These are phyloP conservation scores for Chymomyza procnemis DNA, from an alignment of 2,888 invertebrate species.

Conservation along the genomic window DNA sequence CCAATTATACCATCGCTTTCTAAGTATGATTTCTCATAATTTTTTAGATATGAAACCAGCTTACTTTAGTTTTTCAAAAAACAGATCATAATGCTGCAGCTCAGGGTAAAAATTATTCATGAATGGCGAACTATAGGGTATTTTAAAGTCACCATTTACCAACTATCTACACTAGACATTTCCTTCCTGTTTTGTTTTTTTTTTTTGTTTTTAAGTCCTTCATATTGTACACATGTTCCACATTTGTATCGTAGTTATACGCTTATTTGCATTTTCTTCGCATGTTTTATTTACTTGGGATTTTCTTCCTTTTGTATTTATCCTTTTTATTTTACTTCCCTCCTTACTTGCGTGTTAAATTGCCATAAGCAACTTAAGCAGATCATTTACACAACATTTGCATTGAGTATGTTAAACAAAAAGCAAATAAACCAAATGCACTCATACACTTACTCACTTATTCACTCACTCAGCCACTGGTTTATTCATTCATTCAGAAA, in stretches of 20 bases:
- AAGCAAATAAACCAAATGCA: constrained; percentile 22
- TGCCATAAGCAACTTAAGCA: constrained; percentile 50
- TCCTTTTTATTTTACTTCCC: background rate
- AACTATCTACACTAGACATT: too few relatives aligned
- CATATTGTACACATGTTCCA: background rate
- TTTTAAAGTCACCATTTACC: background rate
- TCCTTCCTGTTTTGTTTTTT: too few relatives aligned
- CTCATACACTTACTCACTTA: constrained; percentile 21
- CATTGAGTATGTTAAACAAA: constrained; percentile 35
- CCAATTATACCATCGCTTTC: too few relatives aligned
- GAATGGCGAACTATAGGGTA: background rate
- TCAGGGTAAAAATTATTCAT: too few relatives aligned
- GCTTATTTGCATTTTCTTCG: constrained; percentile 14
- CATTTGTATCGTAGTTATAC: background rate
- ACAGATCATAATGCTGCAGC: too few relatives aligned
- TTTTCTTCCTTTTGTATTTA: background rate
- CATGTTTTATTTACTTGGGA: constrained; percentile 23
- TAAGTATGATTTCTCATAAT: too few relatives aligned
- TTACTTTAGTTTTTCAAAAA: too few relatives aligned
- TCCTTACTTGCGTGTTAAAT: constrained; percentile 45
- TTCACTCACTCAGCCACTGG: background rate
- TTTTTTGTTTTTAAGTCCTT: too few relatives aligned
- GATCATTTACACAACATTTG: constrained; percentile 70
- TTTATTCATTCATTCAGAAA: background rate
- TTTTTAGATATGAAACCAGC: too few relatives aligned